Conservation (phyloP, 2,888 invertebrate species). For the Hermaeophaga mercurialis region DNA sequence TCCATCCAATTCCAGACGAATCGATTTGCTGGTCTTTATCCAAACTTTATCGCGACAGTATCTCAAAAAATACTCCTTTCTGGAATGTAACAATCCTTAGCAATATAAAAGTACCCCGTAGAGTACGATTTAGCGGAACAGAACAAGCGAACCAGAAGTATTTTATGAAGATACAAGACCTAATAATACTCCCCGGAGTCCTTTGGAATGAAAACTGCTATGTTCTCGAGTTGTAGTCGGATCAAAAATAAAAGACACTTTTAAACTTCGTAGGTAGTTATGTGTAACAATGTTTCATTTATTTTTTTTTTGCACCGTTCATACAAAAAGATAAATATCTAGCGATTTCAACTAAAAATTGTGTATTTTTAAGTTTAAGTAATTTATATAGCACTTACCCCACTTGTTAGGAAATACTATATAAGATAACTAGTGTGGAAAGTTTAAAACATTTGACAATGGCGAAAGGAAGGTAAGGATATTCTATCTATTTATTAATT, state of each 20-base stretch:
- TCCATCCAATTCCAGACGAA: neutral
- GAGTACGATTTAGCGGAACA: constrained; percentile 31
- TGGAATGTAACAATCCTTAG: constrained; percentile 28
- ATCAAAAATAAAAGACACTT: constrained; percentile 19
- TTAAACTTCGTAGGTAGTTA: constrained; percentile 14
- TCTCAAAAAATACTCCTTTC: constrained; percentile 12
- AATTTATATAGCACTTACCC: no score
- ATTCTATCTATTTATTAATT: no score
- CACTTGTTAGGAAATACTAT: no score
- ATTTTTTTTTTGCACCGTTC: no score
- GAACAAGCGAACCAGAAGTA: constrained; percentile 33
- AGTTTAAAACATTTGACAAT: no score
- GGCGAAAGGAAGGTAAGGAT: no score
- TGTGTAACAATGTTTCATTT: constrained; percentile 5
- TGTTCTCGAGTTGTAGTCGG: constrained; percentile 21
- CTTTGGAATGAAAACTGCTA: constrained; percentile 31
- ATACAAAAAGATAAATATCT: no score
- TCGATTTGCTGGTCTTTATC: neutral
- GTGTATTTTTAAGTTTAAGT: no score
- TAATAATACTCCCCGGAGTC: constrained; percentile 37
- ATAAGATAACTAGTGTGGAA: no score
- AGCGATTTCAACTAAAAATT: no score
- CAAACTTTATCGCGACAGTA: constrained; percentile 1
- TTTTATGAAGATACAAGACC: constrained; percentile 36
- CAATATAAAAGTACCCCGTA: constrained; percentile 34